Evolutionary conservation across 1,140 invertebrate species (phyloP), one percentile per base, ranked within the genome.

Genomic region (Anoplophora glabripennis): DNA sequence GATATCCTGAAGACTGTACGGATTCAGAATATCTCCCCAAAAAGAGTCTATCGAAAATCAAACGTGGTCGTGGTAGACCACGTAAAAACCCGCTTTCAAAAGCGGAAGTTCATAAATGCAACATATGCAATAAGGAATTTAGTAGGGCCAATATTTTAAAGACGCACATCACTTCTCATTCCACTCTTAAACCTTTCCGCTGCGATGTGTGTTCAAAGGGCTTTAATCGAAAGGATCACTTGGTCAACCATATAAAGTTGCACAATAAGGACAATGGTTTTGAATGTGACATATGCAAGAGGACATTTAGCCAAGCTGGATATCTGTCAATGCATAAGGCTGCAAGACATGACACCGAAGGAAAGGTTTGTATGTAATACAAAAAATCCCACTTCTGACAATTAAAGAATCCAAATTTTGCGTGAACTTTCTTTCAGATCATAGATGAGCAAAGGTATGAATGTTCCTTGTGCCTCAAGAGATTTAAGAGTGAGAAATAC

Each of bases 401-500:
- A 2, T 2, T 28, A 2, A 28, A 28, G 21, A 28, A 28, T 28
- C 5, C 21, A 28, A 5, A 28, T n/a, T n/a, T n/a, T n/a, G n/a
- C n/a, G n/a, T n/a, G n/a, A n/a, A 28, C 21, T 58, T 53, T 41
- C 5, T 28, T 3, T 28, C 5, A 70, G 59, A 36, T 71, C 9
- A 61, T 69, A 55, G 61, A 54, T 7, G 69, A 72, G 34, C 73
- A 75, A 44, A 75, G 71, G 55, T 72, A 45, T 49, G 59, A 69
- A 37, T 73, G 73, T 59, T 47, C 65, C 14, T 49, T 72, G 3
- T 75, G 73, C 52, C 35, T 61, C 28, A 75, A 73, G 71, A 73
- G 73, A 10, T 82, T 82, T 66, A 80, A 79, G 0, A 81, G 78
- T 14, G 76, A 79, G 45, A 79, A 79, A 34, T 81, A 81, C 57